Conservation (phyloP, 2,113 vertebrate species). For the Ptilorrhoa leucosticta region DNA sequence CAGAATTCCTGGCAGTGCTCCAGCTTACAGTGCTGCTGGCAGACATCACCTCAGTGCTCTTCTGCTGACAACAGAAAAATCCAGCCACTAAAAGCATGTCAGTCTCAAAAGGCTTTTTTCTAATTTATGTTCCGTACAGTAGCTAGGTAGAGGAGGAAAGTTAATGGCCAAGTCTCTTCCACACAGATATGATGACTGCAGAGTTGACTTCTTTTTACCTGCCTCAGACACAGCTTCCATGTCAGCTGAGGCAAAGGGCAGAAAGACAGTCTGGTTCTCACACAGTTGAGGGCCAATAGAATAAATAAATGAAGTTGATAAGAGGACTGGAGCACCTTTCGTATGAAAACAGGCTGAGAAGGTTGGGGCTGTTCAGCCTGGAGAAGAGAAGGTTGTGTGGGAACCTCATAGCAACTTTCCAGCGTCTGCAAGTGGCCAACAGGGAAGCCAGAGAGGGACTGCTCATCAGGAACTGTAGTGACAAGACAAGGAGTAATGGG, state of each 20-base stretch:
- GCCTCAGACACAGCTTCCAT: not conserved
- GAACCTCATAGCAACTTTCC: not conserved
- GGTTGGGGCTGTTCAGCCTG: not conserved
- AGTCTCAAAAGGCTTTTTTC: not conserved
- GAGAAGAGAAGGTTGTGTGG: not conserved
- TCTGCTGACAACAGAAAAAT: slow-evolving; percentile 30
- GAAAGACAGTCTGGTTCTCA: not conserved
- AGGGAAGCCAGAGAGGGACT: not conserved
- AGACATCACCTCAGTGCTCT: not conserved
- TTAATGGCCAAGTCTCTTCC: not conserved
- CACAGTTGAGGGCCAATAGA: not conserved
- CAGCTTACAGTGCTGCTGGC: not conserved
- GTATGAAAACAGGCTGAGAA: not conserved
- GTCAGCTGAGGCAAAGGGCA: not conserved
- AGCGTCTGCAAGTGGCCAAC: not conserved
- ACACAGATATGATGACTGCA: not conserved
- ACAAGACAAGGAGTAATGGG: not conserved
- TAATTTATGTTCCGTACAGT: slow-evolving; percentile 15
- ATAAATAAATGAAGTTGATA: not conserved
- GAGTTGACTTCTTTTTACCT: not conserved
- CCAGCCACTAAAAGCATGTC: slow-evolving; percentile 3
- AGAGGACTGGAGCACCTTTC: not conserved
- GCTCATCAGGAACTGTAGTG: not conserved
- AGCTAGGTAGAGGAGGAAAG: not conserved
- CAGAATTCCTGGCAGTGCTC: not conserved